Base-by-base conservation (phyloP, 2,113 vertebrate species). In the Leptobrachium ailaonicum region DNA sequence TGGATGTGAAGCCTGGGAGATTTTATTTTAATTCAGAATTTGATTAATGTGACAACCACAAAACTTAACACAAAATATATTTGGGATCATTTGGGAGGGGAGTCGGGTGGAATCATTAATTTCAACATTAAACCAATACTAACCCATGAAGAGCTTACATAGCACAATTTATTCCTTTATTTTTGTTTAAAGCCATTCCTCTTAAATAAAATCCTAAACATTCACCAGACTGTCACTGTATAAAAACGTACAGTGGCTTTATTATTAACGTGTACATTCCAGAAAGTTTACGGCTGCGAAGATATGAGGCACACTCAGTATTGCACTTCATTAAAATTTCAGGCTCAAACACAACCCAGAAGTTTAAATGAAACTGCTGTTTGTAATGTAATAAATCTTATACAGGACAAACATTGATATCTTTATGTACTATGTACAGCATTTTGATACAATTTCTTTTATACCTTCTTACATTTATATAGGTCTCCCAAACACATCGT, bases 261-360 rank as follows among this genome's bases (percentile, higher is more conserved):
- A 98, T 98, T 98, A 98, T 97, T 97, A 95, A 98, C 96, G 97
- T 97, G 91, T 94, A 98, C 96, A 98, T 99, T 98, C 96, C 96
- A 96, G 95, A 91, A 95, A 94, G 95, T 96, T 96, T 95, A 98
- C 96, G 96, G 94, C 96, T 97, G 96, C 95, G 94, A 71, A 96
- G 95, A 95, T 95, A 96, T 96, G 96, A 98, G 98, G 96, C 97
- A 98, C 97, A 96, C 97, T 95, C 95, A 97, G 96, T 98, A 98
- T 98, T 98, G 98, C 96, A 99, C 97, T 98, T 98, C 96, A 97
- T 96, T 97, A 96, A 98, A 98, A 98, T 93, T 96, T 98, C 98
- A 98, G 96, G 96, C 96, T 97, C 94, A 95, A 97, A 98, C 95
- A 93, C 95, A 97, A 98, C 92, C 96, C 96, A 96, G 95, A 96